A percentile compares a stretch with the other conserved stretches of the same genome.
These are phyloP conservation scores for Drosophila leontia DNA, from an alignment of 1,140 invertebrate species.

Conservation along the genomic window DNA sequence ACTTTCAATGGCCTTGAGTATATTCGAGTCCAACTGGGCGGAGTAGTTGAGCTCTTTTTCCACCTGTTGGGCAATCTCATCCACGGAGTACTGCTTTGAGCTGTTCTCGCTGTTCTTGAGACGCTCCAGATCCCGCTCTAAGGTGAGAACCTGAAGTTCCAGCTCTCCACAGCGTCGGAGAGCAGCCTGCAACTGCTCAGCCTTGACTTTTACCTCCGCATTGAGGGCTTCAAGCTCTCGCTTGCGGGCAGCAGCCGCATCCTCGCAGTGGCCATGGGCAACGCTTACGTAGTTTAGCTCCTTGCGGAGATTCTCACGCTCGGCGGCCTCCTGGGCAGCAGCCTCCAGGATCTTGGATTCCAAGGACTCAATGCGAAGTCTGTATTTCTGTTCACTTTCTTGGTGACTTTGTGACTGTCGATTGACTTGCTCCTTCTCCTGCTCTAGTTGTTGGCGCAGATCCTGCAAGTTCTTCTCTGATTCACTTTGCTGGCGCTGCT, in stretches of 20 bases:
- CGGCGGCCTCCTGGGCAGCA: slow-evolving; percentile 59
- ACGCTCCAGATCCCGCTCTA: slow-evolving; percentile 73
- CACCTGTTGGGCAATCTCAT: slow-evolving; percentile 87
- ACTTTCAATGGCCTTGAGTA: slow-evolving; percentile 86
- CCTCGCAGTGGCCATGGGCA: slow-evolving; percentile 66
- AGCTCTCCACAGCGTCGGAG: slow-evolving; percentile 49
- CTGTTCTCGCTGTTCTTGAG: slow-evolving; percentile 67
- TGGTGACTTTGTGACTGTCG: slow-evolving; percentile 56
- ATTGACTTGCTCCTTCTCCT: slow-evolving; percentile 58
- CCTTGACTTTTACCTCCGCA: slow-evolving; percentile 61
- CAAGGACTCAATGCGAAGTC: slow-evolving; percentile 50
- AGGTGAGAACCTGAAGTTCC: slow-evolving; percentile 47
- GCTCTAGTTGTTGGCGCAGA: slow-evolving; percentile 35
- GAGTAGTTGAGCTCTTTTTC: slow-evolving; percentile 88
- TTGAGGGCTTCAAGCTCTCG: slow-evolving; percentile 64
- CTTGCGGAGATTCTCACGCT: slow-evolving; percentile 68
- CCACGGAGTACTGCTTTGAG: slow-evolving; percentile 85
- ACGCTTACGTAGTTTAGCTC: slow-evolving; percentile 62
- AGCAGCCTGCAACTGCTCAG: slow-evolving; percentile 54
- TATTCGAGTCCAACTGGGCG: slow-evolving; percentile 86
- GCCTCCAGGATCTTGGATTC: slow-evolving; percentile 60
- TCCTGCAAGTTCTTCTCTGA: slow-evolving; percentile 42
- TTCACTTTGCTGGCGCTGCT: slow-evolving; percentile 57
- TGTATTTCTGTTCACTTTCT: slow-evolving; percentile 66
- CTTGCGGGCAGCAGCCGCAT: slow-evolving; percentile 61